Evolutionary conservation across 1,140 invertebrate genomes (phyloP), one percentile per base, ranked within the genome.

Genomic region (Leptopilina boulardi): DNA sequence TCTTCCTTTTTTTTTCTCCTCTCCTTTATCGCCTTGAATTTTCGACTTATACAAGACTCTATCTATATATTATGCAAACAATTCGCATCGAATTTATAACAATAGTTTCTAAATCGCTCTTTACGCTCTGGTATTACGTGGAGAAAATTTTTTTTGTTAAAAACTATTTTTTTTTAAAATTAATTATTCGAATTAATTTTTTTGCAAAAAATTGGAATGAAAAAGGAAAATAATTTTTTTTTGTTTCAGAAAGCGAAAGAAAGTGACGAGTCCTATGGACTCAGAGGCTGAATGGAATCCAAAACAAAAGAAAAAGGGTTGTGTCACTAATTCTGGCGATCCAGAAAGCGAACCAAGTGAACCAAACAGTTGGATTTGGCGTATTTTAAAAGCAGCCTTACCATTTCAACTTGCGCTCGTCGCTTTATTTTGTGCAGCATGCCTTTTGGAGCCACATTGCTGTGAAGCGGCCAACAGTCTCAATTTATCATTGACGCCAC

Each of bases 381-480:
- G 96, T 34, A 94, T 96, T 21, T 90, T 96, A 0, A 92, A 94
- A 51, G 94, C 95, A 0, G 95, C 96, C 0, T 88, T 97, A 47
- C 95, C 96, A 8, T 95, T 97, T 85, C 96, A 97, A 78, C 86
- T 98, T 73, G 96, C 96, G 1, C 90, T 98, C 18, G 92, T 98
- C 26, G 94, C 96, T 0, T 91, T 98, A 5, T 93, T 97, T 56
- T 95, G 96, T 76, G 93, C 96, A 26, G 95, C 95, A 3, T 97
- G 95, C 89, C 92, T 97, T 13, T 92, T 97, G 79, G 96, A 97
- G 84, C 94, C 95, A 10, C 93, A 95, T 44, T 97, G 96, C 87
- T 97, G 96, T 89, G 96, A 98, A 87, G 93, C 94, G 13, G 92
- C 96, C 75, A 97, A 97, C 90, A 96, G 95, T 73, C 93, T 97